Base-by-base conservation (phyloP, 2,888 invertebrate species). In the Gymnoscelis rufifasciata region DNA sequence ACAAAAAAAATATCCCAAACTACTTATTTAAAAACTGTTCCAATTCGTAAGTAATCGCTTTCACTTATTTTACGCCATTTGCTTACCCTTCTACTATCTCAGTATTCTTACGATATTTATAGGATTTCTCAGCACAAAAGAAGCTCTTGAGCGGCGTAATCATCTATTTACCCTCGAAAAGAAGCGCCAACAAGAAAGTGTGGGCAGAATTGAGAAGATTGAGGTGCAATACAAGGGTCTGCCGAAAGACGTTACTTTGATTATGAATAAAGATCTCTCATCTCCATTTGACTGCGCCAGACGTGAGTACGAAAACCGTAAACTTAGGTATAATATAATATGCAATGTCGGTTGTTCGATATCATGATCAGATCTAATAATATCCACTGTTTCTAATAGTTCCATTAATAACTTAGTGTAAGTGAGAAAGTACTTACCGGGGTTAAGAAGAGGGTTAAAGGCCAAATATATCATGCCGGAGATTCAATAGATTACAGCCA, bases 241-340 rank as follows among this genome's bases (percentile, higher is more conserved):
- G 0, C 93, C 94, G 0, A 92, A 94, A 65, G 92, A 93, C 61
- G 90, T 91, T 14, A 92, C 92, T 0, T 77, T 98, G 45, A 74
- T 94, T 13, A 97, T 99, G 97, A 99, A 99, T 74, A 95, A 94
- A 72, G 88, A 92, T 56, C 79, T 98, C 6, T 98, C 98, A 0
- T 98, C 98, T 1, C 98, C 98, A 0, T 93, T 91, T 64, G 94
- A 98, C 69, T 97, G 97, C 81, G 96, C 97, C 1, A 93, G 91
- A 89, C 97, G 95, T 95, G 86, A 90, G 92, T 62, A 51, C 3
- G n/a, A n/a, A n/a, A n/a, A n/a, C n/a, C n/a, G n/a, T n/a, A n/a
- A n/a, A n/a, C n/a, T n/a, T n/a, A n/a, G n/a, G n/a, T n/a, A n/a
- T n/a, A n/a, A n/a, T n/a, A n/a, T n/a, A n/a, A n/a, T n/a, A n/a